Percentiles rank a stretch among this genome's conserved stretches.
Evolutionary conservation across 2,797 vertebrate species (phyloP).

Genomic region (Sebastes vulpes): DNA sequence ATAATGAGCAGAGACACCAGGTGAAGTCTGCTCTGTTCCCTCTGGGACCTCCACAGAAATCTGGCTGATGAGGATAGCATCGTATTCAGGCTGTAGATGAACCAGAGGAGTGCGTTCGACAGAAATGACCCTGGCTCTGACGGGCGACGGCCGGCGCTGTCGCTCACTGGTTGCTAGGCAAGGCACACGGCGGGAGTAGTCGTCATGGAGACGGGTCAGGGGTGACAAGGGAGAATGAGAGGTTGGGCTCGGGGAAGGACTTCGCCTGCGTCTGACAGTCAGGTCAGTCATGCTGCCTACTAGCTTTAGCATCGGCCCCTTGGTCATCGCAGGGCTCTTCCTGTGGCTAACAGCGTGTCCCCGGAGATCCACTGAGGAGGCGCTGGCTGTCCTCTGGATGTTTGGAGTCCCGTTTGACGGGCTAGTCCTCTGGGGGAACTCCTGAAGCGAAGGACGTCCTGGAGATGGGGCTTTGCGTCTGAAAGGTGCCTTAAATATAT

Average conservation of each 20-base stretch:
- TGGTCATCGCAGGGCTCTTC: conserved; percentile 86
- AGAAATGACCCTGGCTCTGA: conserved; percentile 54
- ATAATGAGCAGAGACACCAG: conserved; percentile 10
- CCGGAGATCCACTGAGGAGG: conserved; percentile 80
- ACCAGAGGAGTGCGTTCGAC: conserved; percentile 46
- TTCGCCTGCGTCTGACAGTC: conserved; percentile 81
- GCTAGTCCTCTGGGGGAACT: conserved; percentile 66
- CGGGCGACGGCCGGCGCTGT: conserved; percentile 76
- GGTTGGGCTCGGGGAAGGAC: conserved; percentile 61
- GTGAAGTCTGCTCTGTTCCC: conserved; percentile 3
- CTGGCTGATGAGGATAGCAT: conserved; percentile 35
- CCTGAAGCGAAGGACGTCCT: conserved; percentile 70
- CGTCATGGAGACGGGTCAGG: conserved; percentile 92
- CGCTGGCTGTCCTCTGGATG: conserved; percentile 84
- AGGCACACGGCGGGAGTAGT: conserved; percentile 93
- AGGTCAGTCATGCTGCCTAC: conserved; percentile 91
- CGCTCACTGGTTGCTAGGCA: conserved; percentile 82
- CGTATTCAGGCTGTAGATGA: conserved; percentile 46
- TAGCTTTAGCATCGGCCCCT: conserved; percentile 88
- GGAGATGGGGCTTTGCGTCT: conserved; percentile 88
- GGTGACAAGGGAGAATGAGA: conserved; percentile 70
- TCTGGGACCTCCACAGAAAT: conserved; percentile 19
- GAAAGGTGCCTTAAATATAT: conserved; percentile 89
- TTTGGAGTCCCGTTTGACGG: conserved; percentile 63
- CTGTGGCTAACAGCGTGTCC: conserved; percentile 70